phyloP scores from a whole-genome alignment of 2,888 invertebrate genomes.

The Diarsia brunnea region DNA sequence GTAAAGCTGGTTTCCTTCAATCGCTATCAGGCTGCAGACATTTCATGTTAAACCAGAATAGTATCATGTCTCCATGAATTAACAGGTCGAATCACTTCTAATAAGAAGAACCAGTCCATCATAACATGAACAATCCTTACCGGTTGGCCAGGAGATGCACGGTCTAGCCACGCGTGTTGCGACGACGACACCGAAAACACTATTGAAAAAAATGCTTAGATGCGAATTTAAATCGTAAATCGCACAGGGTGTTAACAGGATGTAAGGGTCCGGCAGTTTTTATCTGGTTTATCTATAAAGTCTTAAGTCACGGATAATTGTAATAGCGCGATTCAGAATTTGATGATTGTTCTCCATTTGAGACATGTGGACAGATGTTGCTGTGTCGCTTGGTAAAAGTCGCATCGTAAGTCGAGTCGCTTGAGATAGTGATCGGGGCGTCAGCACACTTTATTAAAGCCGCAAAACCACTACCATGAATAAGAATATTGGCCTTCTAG shows the following conservation, averaged over 20 bases:
- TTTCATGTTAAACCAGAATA: constrained; percentile 44
- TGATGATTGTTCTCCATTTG: neutral
- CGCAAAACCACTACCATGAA: constrained; percentile 15
- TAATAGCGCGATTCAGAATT: neutral
- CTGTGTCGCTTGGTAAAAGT: neutral
- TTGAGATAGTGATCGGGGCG: neutral
- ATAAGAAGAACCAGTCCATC: constrained; percentile 15
- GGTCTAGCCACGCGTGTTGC: neutral
- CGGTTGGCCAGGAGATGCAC: neutral
- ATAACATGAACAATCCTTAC: neutral
- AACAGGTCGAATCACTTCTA: constrained; percentile 34
- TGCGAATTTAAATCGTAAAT: neutral
- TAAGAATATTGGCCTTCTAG: constrained; percentile 7
- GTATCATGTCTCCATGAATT: constrained; percentile 28
- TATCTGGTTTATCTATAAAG: neutral
- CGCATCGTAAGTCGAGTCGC: neutral
- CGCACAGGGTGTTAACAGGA: neutral
- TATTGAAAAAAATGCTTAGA: neutral
- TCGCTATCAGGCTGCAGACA: constrained; percentile 9
- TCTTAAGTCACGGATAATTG: neutral
- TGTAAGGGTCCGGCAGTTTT: neutral
- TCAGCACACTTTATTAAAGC: neutral
- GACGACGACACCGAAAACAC: neutral
- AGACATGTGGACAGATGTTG: neutral
- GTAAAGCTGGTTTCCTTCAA: constrained; percentile 32